Evolutionary conservation across 2,888 invertebrate genomes (phyloP).

Genomic region (Polyommatus iphigenia): DNA sequence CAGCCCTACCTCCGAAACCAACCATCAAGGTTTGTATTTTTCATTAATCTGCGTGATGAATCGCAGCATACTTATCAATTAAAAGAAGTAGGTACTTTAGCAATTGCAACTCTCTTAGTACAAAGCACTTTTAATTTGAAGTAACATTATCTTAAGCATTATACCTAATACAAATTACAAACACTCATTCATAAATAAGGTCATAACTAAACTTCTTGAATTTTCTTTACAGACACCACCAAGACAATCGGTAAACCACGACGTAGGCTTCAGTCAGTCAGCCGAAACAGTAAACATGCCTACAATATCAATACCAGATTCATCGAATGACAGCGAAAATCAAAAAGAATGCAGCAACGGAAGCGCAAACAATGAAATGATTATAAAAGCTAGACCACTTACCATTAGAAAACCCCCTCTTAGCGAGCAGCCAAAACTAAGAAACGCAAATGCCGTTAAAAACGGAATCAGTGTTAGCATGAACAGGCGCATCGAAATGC

Average conservation of each 20-base stretch:
- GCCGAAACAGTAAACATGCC: slow-evolving; percentile 58
- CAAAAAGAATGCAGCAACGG: slow-evolving; percentile 73
- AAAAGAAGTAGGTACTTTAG: not conserved
- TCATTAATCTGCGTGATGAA: not conserved
- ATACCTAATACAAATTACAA: too few species aligned
- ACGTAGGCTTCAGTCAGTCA: slow-evolving; percentile 58
- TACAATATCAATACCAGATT: slow-evolving; percentile 62
- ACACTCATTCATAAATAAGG: not conserved
- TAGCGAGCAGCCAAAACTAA: slow-evolving; percentile 88
- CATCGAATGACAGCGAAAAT: slow-evolving; percentile 61
- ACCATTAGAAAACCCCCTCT: slow-evolving; percentile 91
- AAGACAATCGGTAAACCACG: slow-evolving; percentile 73
- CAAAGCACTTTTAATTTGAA: too few species aligned
- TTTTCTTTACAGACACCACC: slow-evolving; percentile 65
- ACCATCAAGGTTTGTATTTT: slow-evolving; percentile 76
- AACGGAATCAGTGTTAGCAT: slow-evolving; percentile 84
- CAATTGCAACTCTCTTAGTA: too few species aligned
- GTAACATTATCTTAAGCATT: too few species aligned
- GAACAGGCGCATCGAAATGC: slow-evolving; percentile 89
- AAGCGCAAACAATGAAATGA: slow-evolving; percentile 66
- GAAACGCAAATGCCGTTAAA: slow-evolving; percentile 79
- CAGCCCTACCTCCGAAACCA: slow-evolving; percentile 92
- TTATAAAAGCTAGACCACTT: slow-evolving; percentile 89
- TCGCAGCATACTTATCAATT: not conserved
- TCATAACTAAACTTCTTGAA: not conserved